These are phyloP conservation scores for Zingel zingel DNA, from an alignment of 2,113 vertebrate genomes.

Conservation along the genomic window DNA sequence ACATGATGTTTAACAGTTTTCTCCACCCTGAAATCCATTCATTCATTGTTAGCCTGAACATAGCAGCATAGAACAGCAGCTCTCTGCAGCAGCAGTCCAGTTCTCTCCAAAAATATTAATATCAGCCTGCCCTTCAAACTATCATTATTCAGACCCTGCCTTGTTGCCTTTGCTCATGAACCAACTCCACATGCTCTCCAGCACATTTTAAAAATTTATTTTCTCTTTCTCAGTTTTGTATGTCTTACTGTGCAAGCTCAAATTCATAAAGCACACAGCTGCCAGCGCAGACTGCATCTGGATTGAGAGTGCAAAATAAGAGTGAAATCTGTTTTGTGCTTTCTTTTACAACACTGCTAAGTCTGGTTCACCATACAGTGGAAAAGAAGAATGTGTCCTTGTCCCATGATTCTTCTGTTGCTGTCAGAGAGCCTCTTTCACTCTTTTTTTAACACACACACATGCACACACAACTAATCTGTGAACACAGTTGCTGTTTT, in stretches of 20 bases:
- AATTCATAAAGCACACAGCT: slow-evolving; percentile 3
- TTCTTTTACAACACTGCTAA: neutral
- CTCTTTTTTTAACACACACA: neutral
- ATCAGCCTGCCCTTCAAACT: neutral
- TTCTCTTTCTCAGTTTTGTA: slow-evolving; percentile 16
- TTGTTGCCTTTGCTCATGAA: slow-evolving; percentile 2
- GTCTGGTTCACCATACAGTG: neutral
- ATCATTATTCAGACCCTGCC: neutral
- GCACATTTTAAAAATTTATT: slow-evolving; percentile 25
- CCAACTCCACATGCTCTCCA: neutral
- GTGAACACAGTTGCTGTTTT: slow-evolving; percentile 66
- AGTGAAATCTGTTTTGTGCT: slow-evolving; percentile 2
- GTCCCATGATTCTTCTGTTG: neutral
- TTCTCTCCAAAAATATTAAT: neutral
- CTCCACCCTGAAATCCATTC: neutral
- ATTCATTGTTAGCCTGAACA: neutral
- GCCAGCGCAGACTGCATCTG: slow-evolving; percentile 2
- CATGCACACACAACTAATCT: slow-evolving; percentile 31
- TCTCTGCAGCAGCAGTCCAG: neutral
- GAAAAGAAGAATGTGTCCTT: neutral
- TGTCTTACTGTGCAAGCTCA: neutral
- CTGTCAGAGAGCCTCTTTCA: neutral
- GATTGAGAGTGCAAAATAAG: neutral
- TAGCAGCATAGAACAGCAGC: neutral
- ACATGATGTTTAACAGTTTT: neutral